Evolutionary conservation across 1,140 invertebrate genomes (phyloP).

Genomic region (Orussus abietinus): DNA sequence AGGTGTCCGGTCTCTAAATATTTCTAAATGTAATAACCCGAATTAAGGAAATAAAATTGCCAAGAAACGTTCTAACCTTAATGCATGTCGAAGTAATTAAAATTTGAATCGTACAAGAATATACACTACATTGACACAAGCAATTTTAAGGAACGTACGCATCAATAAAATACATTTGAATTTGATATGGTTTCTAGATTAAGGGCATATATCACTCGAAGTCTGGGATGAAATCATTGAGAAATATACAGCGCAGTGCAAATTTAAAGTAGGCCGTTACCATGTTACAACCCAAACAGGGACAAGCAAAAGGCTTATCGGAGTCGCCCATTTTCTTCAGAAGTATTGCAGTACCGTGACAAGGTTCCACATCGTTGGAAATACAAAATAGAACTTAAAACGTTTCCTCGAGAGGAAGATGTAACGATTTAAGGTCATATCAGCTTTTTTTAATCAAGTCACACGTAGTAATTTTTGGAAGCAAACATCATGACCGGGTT

Average conservation of each 20-base stretch:
- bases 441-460: no score
- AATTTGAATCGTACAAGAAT: constrained; percentile 1
- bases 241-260: background rate
- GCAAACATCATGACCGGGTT: no score
- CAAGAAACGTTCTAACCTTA: constrained; percentile 9
- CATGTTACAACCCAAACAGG: constrained; percentile 64
- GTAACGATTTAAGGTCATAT: no score
- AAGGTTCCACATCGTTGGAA: no score
- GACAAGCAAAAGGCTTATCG: constrained; percentile 67
- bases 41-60: constrained; percentile 21
- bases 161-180: background rate
- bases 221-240: background rate
- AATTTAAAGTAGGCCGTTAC: constrained; percentile 45
- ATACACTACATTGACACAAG: constrained; percentile 1
- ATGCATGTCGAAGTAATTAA: constrained; percentile 8
- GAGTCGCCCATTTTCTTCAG: constrained; percentile 56
- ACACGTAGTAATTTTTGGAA: no score
- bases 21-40: no score
- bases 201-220: no score
- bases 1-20: no score
- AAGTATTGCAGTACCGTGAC: no score
- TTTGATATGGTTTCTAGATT: background rate
- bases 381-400: no score
- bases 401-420: no score
- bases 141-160: background rate